Evolutionary conservation across 2,888 invertebrate genomes (phyloP), one percentile per base, ranked within the genome.

Genomic region (Drosophila pseudotalamancana): DNA sequence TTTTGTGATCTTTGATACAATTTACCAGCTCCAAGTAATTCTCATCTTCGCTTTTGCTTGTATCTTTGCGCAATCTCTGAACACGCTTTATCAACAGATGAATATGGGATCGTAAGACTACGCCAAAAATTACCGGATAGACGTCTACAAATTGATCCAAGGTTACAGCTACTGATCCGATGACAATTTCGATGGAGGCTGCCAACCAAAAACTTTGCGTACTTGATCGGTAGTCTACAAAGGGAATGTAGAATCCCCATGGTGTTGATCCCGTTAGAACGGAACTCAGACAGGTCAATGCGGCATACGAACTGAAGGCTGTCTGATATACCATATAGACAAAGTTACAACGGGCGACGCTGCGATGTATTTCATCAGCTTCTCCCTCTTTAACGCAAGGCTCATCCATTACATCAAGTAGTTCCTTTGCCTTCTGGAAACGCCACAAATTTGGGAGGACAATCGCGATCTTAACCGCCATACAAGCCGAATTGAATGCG

Each of bases 171-270:
- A 2, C 1, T 0, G 46, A 23, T 0, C 46, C 46, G 2, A 53
- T 0, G 5, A 56, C 0, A 2, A 16, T 27, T 21, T 75, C 74
- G 0, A 72, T 0, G 5, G 29, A 11, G 0, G 59, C 35, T 0
- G 46, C 54, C 3, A 46, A 6, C 66, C 59, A 71, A 25, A 74
- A 54, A 3, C 23, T 53, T 1, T n/a, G 6, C 3, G n/a, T n/a
- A 4, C 40, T 43, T 1, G 40, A 9, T 3, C 43, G 62, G 27
- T 39, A 72, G 21, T 74, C 51, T 12, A 74, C 9, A 11, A 71
- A 27, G 0, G 74, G 74, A 43, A 59, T 32, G 46, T 75, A 74
- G 6, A 75, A 14, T n/a, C 63, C 51, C 75, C 75, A 75, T 3
- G 64, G 64, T 0, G 62, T 59, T 4, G 51, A 37, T 2, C 72